Base-by-base conservation (phyloP, 1,140 invertebrate species). In the Pteromalus puparum region DNA sequence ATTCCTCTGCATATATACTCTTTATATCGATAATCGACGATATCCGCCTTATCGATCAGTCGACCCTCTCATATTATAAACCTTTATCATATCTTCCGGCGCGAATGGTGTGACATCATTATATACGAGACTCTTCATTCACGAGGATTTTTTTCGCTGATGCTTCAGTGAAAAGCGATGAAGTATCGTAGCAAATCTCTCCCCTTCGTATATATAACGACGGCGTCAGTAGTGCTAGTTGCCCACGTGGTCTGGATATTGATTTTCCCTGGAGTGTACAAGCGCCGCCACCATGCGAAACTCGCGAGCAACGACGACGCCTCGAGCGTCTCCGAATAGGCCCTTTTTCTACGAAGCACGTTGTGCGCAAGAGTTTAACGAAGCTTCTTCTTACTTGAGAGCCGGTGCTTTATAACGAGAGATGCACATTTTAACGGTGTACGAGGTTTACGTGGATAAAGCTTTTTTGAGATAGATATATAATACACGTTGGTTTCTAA, bases 281-380 rank as follows among this genome's bases (percentile, higher is more conserved):
- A 10, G 67, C 67, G 67, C 24, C 67, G 26, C 67, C 53, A 61
- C 53, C 53, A 26, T 70, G 67, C 67, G 67, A 70, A 28, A 70
- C 67, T 26, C 24, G 18, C 24, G 7, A 4, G 26, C 9, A 4
- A 10, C 9, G 24, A n/a, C 15, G n/a, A 26, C 67, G 67, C 67
- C 67, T 70, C 26, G 18, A n/a, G 26, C 30, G 30, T 5, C 6
- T 34, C 6, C 26, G 26, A 70, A 70, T 70, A 70, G 26, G 67
- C 67, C 67, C 67, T 70, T 70, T 67, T 70, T 30, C 67, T 5
- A 26, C 10, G 67, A 28, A 70, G 67, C 67, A 70, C 67, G 67
- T 30, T 30, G 67, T 6, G 24, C 26, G 15, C 26, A 2, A 28
- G 24, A 34, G 3, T 34, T 9, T 42, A 42, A 42, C 38, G 6